phyloP scores from a whole-genome alignment of 2,113 vertebrate genomes.

The Pyrgilauda ruficollis region DNA sequence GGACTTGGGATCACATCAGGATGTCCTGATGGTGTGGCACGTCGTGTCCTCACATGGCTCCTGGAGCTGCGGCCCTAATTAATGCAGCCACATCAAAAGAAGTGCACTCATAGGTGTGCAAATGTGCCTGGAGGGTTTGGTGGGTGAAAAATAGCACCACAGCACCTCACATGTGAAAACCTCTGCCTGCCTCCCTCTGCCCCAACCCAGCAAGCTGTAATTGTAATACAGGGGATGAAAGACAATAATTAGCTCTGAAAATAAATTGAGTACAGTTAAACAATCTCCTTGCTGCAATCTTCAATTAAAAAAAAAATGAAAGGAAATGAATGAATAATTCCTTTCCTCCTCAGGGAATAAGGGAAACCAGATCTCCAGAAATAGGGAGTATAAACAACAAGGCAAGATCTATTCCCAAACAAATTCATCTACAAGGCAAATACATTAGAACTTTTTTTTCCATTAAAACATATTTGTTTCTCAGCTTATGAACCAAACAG shows the following conservation, averaged over 20 bases:
- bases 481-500: conserved; percentile 19
- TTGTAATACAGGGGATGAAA: not conserved
- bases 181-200: not conserved
- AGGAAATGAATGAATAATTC: conserved; percentile 14
- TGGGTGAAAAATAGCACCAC: not conserved
- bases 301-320: conserved; percentile 40
- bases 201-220: not conserved
- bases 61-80: not conserved
- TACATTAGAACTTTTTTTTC: not conserved
- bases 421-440: not conserved
- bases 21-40: rapidly evolving
- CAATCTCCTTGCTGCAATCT: conserved; percentile 6
- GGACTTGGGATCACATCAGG: not conserved
- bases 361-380: conserved; percentile 20
- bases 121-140: not conserved
- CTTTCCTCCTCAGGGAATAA: not conserved
- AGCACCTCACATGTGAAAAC: not conserved
- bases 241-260: conserved; percentile 9
- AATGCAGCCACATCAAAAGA: not conserved
- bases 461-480: conserved; percentile 46
- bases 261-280: not conserved
- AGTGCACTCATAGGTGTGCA: rapidly evolving
- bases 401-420: not conserved
- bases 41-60: not conserved
- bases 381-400: not conserved